Conservation (phyloP, 2,888 invertebrate genomes). For the Pseudococcus jackbeardsleyi region DNA sequence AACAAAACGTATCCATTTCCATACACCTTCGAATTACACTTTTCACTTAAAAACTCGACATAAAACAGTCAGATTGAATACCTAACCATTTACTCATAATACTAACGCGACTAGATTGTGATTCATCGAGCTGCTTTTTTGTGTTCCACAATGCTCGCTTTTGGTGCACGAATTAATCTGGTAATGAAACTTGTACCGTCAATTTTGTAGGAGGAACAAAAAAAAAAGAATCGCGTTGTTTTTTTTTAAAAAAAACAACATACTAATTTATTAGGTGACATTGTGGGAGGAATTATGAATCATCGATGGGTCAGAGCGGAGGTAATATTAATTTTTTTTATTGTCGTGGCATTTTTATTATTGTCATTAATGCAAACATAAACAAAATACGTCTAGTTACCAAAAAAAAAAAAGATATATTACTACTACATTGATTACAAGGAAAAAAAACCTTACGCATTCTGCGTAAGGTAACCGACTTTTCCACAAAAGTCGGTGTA, state of each 20-base stretch:
- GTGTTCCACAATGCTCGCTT: background rate
- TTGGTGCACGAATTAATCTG: background rate
- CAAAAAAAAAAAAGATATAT: background rate
- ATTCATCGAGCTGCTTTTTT: background rate
- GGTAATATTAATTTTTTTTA: conserved; percentile 36
- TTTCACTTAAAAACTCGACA: background rate
- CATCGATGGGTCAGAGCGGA: background rate
- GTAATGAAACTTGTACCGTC: background rate
- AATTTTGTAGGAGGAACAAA: conserved; percentile 19
- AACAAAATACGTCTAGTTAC: background rate
- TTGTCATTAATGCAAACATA: conserved; percentile 36
- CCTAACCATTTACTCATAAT: background rate
- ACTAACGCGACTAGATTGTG: background rate
- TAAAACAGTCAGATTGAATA: background rate
- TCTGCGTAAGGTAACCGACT: too few relatives aligned
- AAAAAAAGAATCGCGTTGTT: conserved; percentile 6
- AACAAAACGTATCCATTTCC: too few relatives aligned
- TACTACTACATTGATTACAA: background rate
- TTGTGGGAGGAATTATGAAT: conserved; percentile 49
- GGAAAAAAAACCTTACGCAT: too few relatives aligned
- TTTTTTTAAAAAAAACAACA: conserved; percentile 33
- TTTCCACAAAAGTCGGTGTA: too few relatives aligned
- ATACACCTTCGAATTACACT: background rate
- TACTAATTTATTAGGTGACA: conserved; percentile 14
- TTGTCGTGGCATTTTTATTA: conserved; percentile 32